These are phyloP conservation scores for Darevskia mixta DNA, from an alignment of 2,797 vertebrate species.

Conservation along the genomic window DNA sequence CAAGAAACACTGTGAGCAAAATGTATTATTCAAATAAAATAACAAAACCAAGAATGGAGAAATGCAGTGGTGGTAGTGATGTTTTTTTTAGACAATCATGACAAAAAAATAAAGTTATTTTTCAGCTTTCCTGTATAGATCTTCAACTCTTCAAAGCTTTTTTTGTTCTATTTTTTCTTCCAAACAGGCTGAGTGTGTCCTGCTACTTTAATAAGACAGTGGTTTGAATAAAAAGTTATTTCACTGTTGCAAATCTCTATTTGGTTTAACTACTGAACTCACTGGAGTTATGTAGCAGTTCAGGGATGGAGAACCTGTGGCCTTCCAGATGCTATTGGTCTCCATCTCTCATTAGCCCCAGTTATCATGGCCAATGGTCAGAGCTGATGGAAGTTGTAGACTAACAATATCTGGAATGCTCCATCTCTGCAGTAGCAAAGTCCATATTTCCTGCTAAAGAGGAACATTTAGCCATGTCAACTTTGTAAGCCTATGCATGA, in stretches of 20 bases:
- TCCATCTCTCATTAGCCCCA: too few species aligned
- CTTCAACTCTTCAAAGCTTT: not conserved
- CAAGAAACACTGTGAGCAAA: not conserved
- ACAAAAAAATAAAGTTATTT: not conserved
- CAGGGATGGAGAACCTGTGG: not conserved
- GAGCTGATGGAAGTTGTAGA: too few species aligned
- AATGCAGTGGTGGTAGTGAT: not conserved
- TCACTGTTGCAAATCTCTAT: not conserved
- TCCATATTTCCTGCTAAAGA: not conserved
- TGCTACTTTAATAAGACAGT: not conserved
- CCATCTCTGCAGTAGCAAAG: too few species aligned
- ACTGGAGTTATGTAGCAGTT: not conserved
- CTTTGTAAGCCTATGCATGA: not conserved
- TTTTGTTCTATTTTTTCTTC: too few species aligned
- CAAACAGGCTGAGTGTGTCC: too few species aligned
- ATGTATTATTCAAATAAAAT: not conserved
- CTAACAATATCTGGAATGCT: too few species aligned
- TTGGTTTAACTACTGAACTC: not conserved
- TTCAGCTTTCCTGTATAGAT: not conserved
- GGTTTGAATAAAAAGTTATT: not conserved
- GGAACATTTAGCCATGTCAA: not conserved
- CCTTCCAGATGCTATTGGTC: too few species aligned
- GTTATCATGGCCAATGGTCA: too few species aligned
- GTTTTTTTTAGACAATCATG: not conserved
- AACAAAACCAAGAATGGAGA: not conserved